phyloP scores from a whole-genome alignment of 2,113 vertebrate species.

The Albula glossodonta region DNA sequence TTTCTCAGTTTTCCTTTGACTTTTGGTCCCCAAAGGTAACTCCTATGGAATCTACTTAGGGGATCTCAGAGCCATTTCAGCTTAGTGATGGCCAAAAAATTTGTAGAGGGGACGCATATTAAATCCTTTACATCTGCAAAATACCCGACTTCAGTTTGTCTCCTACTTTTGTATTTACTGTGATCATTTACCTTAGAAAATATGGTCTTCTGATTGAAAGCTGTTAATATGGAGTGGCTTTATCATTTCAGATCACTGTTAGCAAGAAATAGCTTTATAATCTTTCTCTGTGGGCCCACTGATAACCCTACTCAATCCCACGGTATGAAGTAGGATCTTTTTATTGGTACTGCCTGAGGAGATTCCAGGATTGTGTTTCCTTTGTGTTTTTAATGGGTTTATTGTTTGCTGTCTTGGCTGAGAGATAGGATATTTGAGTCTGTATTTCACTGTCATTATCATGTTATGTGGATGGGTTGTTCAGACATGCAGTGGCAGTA shows the following conservation, averaged over 20 bases:
- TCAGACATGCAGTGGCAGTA: neutral
- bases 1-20: neutral
- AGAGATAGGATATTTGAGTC: slow-evolving; percentile 12
- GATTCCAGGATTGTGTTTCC: slow-evolving; percentile 7
- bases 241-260: neutral
- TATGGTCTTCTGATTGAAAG: neutral
- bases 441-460: slow-evolving; percentile 18
- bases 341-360: slow-evolving; percentile 22
- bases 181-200: neutral
- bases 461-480: slow-evolving; percentile 18
- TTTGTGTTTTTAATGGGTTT: slow-evolving; percentile 20
- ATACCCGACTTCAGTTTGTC: neutral
- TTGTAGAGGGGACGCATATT: neutral
- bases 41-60: neutral
- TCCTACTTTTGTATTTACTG: neutral
- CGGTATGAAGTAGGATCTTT: slow-evolving; percentile 21
- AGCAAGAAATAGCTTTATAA: neutral
- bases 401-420: slow-evolving; percentile 31
- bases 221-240: neutral
- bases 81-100: neutral
- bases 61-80: slow-evolving; percentile 4
- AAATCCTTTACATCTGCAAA: neutral
- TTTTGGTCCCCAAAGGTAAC: neutral
- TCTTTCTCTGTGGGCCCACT: slow-evolving; percentile 32
- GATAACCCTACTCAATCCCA: slow-evolving; percentile 35